Evolutionary conservation across 2,888 invertebrate genomes (phyloP).

Genomic region (Charanyca ferruginea): DNA sequence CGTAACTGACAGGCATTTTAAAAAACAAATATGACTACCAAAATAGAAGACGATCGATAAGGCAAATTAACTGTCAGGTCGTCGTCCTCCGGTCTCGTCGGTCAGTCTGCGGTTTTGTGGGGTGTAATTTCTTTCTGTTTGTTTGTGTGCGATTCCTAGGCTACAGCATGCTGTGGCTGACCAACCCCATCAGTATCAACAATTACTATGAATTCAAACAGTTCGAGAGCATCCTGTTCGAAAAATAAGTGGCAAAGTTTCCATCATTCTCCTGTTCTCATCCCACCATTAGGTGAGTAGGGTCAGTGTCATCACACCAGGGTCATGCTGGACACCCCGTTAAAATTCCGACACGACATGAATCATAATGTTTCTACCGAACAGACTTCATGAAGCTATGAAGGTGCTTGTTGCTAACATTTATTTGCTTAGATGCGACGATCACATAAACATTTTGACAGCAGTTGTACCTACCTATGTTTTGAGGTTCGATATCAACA

Average conservation of each 20-base stretch:
- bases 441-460: not conserved
- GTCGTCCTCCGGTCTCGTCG: not conserved
- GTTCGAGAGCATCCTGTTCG: slow-evolving; percentile 68
- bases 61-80: slow-evolving; percentile 14
- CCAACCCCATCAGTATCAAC: slow-evolving; percentile 75
- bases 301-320: not conserved
- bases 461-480: too few relatives aligned
- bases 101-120: not conserved
- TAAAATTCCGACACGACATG: not conserved
- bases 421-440: not conserved
- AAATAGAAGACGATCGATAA: slow-evolving; percentile 23
- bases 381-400: not conserved
- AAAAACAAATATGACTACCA: not conserved
- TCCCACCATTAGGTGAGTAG: slow-evolving; percentile 38
- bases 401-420: not conserved
- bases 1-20: slow-evolving; percentile 1
- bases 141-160: slow-evolving; percentile 26
- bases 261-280: slow-evolving; percentile 25
- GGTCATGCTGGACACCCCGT: not conserved
- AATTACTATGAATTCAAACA: slow-evolving; percentile 81
- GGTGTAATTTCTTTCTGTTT: slow-evolving; percentile 9
- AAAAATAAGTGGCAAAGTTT: slow-evolving; percentile 65
- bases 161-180: slow-evolving; percentile 70
- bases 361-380: not conserved
- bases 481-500: not conserved